Percentiles rank a stretch among this genome's conserved stretches.
These are phyloP conservation scores for Tauraco erythrolophus DNA, from an alignment of 2,113 vertebrate species.

Conservation along the genomic window DNA sequence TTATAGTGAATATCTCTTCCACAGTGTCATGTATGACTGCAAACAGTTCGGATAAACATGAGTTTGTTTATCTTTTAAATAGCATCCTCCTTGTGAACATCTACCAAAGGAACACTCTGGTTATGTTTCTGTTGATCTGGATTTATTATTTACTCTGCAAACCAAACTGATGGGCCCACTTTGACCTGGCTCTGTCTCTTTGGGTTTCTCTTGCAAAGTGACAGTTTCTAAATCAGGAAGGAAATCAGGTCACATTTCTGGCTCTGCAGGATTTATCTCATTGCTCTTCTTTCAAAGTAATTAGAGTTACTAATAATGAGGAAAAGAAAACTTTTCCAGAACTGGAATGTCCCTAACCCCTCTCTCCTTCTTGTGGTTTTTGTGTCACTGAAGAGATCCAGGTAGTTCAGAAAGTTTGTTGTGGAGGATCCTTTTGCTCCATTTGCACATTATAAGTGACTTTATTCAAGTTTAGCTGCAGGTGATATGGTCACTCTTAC, in stretches of 20 bases:
- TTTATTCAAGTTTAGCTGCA: neutral
- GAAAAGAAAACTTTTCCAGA: constrained; percentile 61
- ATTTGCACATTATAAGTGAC: neutral
- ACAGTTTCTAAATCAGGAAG: constrained; percentile 73
- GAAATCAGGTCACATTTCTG: constrained; percentile 73
- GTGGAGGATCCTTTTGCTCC: neutral
- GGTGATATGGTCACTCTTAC: neutral
- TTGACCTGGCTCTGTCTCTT: constrained; percentile 55
- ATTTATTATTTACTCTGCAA: constrained; percentile 11
- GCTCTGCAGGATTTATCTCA: constrained; percentile 69
- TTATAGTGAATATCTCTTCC: neutral
- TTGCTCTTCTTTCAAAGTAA: constrained; percentile 73
- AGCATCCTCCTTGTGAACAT: accelerated
- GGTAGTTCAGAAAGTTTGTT: constrained; percentile 27
- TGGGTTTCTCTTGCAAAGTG: constrained; percentile 65
- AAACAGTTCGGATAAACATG: neutral
- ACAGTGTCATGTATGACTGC: neutral
- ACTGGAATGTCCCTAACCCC: constrained; percentile 49
- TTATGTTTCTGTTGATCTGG: neutral
- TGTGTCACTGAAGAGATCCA: constrained; percentile 41
- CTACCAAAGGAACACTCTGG: neutral
- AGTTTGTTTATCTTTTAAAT: neutral
- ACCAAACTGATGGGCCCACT: neutral
- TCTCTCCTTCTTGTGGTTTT: constrained; percentile 45
- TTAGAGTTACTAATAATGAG: constrained; percentile 72